Conservation (phyloP, 2,888 invertebrate genomes). For the Papilio protenor region DNA sequence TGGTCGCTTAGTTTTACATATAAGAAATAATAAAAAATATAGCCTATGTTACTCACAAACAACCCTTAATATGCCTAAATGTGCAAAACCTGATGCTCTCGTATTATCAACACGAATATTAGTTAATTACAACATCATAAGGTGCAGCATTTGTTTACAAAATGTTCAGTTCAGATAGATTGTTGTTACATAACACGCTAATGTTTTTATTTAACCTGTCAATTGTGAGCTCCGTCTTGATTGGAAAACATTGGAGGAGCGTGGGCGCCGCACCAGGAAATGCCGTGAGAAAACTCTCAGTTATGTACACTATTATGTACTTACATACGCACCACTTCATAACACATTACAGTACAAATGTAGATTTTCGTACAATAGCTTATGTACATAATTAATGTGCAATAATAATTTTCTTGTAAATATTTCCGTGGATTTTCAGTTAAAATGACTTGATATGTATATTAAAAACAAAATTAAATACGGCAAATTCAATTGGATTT, state of each 20-base stretch:
- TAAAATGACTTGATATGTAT: too few relatives aligned
- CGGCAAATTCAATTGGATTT: too few relatives aligned
- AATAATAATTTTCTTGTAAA: neutral
- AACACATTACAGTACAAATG: neutral
- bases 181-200: conserved; percentile 6
- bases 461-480: neutral
- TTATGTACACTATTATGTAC: conserved; percentile 22
- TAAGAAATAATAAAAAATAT: too few relatives aligned
- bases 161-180: neutral
- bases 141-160: neutral
- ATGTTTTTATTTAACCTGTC: conserved; percentile 14
- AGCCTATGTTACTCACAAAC: too few relatives aligned
- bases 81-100: neutral
- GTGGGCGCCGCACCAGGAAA: conserved; percentile 19
- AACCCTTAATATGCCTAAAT: neutral
- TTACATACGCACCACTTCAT: conserved; percentile 12
- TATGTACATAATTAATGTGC: neutral
- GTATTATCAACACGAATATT: neutral
- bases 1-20: too few relatives aligned
- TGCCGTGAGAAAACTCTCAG: conserved; percentile 14
- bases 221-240: conserved; percentile 6
- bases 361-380: too few relatives aligned
- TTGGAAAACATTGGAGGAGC: neutral
- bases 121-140: neutral
- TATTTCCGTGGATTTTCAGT: neutral